These are phyloP conservation scores for Isichthys henryi DNA, from an alignment of 2,113 vertebrate genomes.

Conservation along the genomic window DNA sequence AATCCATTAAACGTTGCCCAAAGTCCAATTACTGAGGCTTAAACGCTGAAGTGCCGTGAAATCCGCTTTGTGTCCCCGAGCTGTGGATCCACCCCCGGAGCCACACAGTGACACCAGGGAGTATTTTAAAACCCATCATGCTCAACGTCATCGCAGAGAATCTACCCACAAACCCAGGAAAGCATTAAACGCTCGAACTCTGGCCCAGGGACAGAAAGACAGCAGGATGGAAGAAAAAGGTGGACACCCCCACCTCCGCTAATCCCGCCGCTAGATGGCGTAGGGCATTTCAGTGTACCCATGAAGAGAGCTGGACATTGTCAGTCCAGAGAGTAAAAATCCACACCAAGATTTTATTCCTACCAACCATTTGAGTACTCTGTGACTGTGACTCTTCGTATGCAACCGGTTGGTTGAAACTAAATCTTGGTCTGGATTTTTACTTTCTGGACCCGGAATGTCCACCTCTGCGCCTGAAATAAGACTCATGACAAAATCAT, in stretches of 20 bases:
- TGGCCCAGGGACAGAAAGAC: not conserved
- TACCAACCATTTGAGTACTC: not conserved
- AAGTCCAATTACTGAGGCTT: conserved; percentile 3
- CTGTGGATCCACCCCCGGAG: not conserved
- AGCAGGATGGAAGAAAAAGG: not conserved
- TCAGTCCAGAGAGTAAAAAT: not conserved
- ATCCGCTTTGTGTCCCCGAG: conserved; percentile 1
- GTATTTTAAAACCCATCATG: not conserved
- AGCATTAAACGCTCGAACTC: not conserved
- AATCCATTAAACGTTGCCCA: not conserved
- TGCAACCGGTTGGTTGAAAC: not conserved
- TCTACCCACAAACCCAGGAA: not conserved
- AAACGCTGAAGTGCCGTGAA: not conserved
- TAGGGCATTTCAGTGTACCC: not conserved
- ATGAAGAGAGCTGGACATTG: not conserved
- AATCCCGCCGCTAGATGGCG: not conserved
- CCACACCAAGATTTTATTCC: not conserved
- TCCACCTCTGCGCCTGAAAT: not conserved
- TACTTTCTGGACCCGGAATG: not conserved
- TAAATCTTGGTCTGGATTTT: not conserved
- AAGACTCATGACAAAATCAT: not conserved
- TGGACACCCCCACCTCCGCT: not conserved
- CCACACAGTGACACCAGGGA: not conserved
- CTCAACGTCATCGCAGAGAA: not conserved
- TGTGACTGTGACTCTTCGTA: not conserved